Percentiles rank a stretch among this genome's conserved stretches.
phyloP scores from a whole-genome alignment of 2,888 invertebrate species.

The Folsomia candida region DNA sequence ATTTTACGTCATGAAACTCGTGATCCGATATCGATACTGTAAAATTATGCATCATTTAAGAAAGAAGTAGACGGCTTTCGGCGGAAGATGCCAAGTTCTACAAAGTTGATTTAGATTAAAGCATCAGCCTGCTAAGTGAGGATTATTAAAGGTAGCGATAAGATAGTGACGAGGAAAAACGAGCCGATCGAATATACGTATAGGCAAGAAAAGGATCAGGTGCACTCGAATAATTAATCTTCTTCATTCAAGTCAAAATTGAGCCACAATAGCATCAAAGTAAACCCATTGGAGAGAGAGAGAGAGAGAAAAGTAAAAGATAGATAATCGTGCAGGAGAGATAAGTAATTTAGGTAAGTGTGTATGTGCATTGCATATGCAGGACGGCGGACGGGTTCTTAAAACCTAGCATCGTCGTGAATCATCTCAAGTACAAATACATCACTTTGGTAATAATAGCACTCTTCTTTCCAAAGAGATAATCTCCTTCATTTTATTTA shows the following conservation, averaged over 20 bases:
- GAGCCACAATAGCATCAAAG: neutral
- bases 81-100: neutral
- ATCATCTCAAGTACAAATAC: neutral
- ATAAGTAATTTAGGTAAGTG: neutral
- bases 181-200: too few relatives aligned
- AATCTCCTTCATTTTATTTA: neutral
- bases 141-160: neutral
- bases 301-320: neutral
- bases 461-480: neutral
- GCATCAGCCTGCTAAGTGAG: neutral
- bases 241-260: slow-evolving; percentile 2
- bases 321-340: neutral
- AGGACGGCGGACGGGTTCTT: too few relatives aligned
- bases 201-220: slow-evolving; percentile 6
- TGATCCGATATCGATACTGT: slow-evolving; percentile 5
- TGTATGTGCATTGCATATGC: too few relatives aligned
- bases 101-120: slow-evolving; percentile 5
- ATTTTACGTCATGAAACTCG: neutral
- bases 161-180: neutral
- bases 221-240: slow-evolving; percentile 15
- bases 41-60: neutral
- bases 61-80: neutral
- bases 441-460: neutral
- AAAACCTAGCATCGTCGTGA: neutral
- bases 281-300: neutral